Conservation (phyloP, 2,888 invertebrate species). For the Coenonympha glycerion region DNA sequence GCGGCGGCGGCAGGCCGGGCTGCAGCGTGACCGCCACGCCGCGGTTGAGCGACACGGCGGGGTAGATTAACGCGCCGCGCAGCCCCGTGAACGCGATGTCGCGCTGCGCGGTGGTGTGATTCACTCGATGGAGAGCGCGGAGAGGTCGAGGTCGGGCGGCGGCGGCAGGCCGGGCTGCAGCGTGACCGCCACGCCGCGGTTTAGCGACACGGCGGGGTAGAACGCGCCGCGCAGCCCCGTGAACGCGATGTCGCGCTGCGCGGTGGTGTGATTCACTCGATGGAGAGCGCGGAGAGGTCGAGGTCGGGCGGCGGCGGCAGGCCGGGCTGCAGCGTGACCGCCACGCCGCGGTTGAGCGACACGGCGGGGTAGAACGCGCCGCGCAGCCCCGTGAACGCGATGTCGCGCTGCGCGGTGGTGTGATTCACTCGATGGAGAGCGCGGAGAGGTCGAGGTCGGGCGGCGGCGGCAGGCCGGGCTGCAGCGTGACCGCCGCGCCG, state of each 20-base stretch:
- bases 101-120: no score
- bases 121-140: slow-evolving; percentile 47
- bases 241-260: no score
- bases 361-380: slow-evolving; percentile 99
- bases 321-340: slow-evolving; percentile 94
- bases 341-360: slow-evolving; percentile 96
- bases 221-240: no score
- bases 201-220: slow-evolving; percentile 98
- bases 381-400: no score
- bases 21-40: slow-evolving; percentile 95
- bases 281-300: slow-evolving; percentile 40
- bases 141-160: slow-evolving; percentile 72
- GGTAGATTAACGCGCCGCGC: slow-evolving; percentile 98
- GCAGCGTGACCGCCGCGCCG: slow-evolving; percentile 94
- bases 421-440: slow-evolving; percentile 44
- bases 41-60: slow-evolving; percentile 97
- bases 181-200: slow-evolving; percentile 95
- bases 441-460: slow-evolving; percentile 47
- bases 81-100: no score
- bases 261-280: slow-evolving; percentile 45
- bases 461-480: slow-evolving; percentile 94
- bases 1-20: slow-evolving; percentile 93
- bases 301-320: slow-evolving; percentile 85
- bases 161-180: slow-evolving; percentile 94
- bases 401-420: no score